Evolutionary conservation across 1,140 invertebrate genomes (phyloP), one percentile per base, ranked within the genome.

Genomic region (Neuroterus valhalla): DNA sequence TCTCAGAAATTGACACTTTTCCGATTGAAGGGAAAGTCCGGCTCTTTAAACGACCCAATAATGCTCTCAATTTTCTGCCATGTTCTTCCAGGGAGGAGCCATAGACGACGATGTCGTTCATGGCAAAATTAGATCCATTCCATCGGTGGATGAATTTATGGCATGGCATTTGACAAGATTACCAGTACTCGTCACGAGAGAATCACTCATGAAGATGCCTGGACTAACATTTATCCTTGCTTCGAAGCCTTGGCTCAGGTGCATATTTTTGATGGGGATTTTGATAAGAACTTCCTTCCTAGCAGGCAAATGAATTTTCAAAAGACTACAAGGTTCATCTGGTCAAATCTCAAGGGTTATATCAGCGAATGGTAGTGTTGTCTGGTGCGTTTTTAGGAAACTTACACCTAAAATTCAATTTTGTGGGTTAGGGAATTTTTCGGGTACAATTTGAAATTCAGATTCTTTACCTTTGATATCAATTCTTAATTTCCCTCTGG

Each of bases 1-100:
- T 19, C 70, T 26, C 3, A 84, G n/a, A 69, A 88, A 87, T 77
- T 75, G 48, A 66, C 78, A 85, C 74, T 86, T 87, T 11, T 82
- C 78, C 2, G 81, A 77, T 68, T 89, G 80, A 5, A 87, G 23
- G 70, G 78, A 82, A 2, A 89, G 26, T 17, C 74, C 72, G 0
- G 72, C 68, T 43, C 10, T 26, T 68, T 19, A 12, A 77, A 17
- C 23, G 72, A 38, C 31, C 2, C 8, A 4, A 38, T 38, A 4
- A 6, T 0, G 31, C 4, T 38, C 31, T 38, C 31, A 73, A 71
- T 68, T 74, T 74, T 4, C 2, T 15, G 11, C 62, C 55, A 38
- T 74, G 72, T 12, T 77, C 72, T 10, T 46, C 17, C 0, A 77
- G 21, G 15, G 46, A 42, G 21, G 14, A 15, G 1, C 67, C 70